Base-by-base conservation (phyloP, 2,797 vertebrate genomes). In the Alauda arvensis region DNA sequence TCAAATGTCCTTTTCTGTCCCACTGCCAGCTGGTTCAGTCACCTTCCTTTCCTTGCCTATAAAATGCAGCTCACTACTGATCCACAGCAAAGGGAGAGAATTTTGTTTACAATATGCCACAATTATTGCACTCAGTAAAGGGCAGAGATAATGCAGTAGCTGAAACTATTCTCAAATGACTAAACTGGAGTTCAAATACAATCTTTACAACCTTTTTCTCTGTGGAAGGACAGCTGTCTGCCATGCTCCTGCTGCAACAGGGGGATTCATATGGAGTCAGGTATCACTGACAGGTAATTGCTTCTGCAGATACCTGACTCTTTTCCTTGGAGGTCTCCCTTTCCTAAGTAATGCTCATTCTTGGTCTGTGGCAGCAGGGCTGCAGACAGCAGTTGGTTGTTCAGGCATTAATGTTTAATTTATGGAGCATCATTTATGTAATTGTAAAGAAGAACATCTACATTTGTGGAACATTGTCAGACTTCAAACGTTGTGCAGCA, bases 331-430 rank as follows among this genome's bases (percentile, higher is more conserved):
- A 89, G 71, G 20, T 79, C 55, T 82, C 39, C 20, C 67, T 70
- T 83, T 79, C 39, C 77, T 77, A 21, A 52, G 13, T 43, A 62
- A 75, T 29, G 34, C 28, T 74, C 21, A 14, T 75, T 85, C 18
- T 1, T 51, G 39, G 37, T 45, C 71, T 89, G 60, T n/a, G 66
- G 78, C 90, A 86, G 81, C 56, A 83, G 84, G 51, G 42, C 3
- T 87, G 68, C 83, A 85, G 48, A 25, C 57, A 61, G 65, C 77
- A 83, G 74, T 59, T 75, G 63, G 57, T n/a, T 87, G 55, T 34
- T 75, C 46, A 62, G 66, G 45, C 60, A 56, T 92, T 65, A 65
- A 92, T 82, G 42, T 85, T 91, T 92, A 14, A 93, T 89, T 91
- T 77, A 62, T 25, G 37, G 65, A 86, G 66, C 18, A 37, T 40